phyloP scores from a whole-genome alignment of 2,888 invertebrate genomes.

The Lissonota sp. region DNA sequence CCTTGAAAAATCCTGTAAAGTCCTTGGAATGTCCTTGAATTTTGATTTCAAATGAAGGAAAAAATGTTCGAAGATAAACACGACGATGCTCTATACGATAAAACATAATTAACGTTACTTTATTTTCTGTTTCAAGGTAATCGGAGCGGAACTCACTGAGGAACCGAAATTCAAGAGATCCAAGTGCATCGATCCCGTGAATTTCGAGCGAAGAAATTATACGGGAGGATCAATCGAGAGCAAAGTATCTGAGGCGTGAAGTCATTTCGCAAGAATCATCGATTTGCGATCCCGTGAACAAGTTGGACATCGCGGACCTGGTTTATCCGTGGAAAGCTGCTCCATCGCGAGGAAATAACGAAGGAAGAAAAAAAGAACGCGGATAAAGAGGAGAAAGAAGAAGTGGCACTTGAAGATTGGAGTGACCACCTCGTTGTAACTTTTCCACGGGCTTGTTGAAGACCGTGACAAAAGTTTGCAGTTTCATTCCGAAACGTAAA shows the following conservation, averaged over 20 bases:
- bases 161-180: constrained; percentile 17
- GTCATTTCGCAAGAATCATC: constrained; percentile 15
- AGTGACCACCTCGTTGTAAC: constrained; percentile 61
- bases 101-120: constrained; percentile 1
- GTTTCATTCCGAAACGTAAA: constrained; percentile 51
- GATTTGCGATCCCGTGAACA: constrained; percentile 17
- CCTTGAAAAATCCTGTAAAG: no score
- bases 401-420: constrained; percentile 51
- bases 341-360: constrained; percentile 34
- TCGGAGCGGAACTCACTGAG: constrained; percentile 48
- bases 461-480: constrained; percentile 47
- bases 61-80: no score
- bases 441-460: constrained; percentile 38
- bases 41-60: no score
- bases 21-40: no score
- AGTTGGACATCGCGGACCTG: constrained; percentile 28
- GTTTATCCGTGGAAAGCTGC: constrained; percentile 31
- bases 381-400: constrained; percentile 28
- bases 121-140: constrained; percentile 46
- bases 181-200: constrained; percentile 41
- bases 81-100: no score
- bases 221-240: constrained; percentile 18
- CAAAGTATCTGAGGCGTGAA: constrained; percentile 52
- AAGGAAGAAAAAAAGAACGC: constrained; percentile 7
- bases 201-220: constrained; percentile 47